A percentile compares a stretch with the other conserved stretches of the same genome.
phyloP scores from a whole-genome alignment of 1,140 invertebrate species.

The Palaemon carinicauda region DNA sequence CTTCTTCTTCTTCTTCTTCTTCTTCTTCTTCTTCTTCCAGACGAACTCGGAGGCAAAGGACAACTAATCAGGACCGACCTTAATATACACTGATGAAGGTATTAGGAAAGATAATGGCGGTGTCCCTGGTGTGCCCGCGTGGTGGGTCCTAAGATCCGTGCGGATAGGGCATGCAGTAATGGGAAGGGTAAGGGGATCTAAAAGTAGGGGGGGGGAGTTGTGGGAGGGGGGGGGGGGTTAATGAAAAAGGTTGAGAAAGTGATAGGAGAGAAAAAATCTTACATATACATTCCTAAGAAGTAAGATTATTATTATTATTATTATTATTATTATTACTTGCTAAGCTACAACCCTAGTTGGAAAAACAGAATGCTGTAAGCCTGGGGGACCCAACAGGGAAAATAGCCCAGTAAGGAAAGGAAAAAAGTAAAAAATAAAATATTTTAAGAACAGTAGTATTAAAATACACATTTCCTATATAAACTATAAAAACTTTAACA shows the following conservation, averaged over 20 bases:
- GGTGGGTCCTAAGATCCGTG: not conserved
- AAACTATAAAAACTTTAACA: too few relatives aligned
- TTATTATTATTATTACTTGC: too few relatives aligned
- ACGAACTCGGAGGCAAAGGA: not conserved
- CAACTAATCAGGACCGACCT: slow-evolving; percentile 37
- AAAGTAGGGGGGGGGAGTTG: not conserved
- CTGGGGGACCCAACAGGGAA: too few relatives aligned
- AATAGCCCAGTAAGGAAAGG: too few relatives aligned
- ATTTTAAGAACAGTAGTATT: too few relatives aligned
- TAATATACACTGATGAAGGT: slow-evolving; percentile 49
- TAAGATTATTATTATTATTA: too few relatives aligned
- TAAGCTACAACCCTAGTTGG: too few relatives aligned
- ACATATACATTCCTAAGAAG: not conserved
- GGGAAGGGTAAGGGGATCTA: not conserved
- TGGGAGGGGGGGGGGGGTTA: not conserved
- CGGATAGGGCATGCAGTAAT: not conserved
- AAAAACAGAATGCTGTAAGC: too few relatives aligned
- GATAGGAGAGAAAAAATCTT: not conserved
- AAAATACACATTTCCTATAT: too few relatives aligned
- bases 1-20: not conserved
- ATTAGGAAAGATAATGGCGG: slow-evolving; percentile 36
- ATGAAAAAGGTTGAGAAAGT: not conserved
- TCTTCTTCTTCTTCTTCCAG: not conserved
- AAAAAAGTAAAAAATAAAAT: too few relatives aligned
- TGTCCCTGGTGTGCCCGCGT: not conserved